A percentile compares a stretch with the other conserved stretches of the same genome.
Conservation (phyloP, 2,888 invertebrate genomes). For the Hoplodrina blanda region DNA sequence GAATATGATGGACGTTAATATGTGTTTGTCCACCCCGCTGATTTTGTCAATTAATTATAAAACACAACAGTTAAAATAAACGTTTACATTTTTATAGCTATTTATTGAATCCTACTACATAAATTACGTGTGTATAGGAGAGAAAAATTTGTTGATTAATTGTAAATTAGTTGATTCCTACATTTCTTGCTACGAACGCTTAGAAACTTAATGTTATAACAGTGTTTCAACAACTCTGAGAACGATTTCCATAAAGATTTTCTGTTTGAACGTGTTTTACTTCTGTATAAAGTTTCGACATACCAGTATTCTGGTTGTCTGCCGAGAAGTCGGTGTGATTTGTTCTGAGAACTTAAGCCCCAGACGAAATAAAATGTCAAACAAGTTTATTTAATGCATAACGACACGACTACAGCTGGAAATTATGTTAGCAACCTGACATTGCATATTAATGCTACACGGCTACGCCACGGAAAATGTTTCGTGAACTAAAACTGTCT, state of each 20-base stretch:
- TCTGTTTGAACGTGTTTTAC: conserved; percentile 12
- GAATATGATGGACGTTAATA: conserved; percentile 61
- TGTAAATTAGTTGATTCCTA: neutral
- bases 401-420: conserved; percentile 42
- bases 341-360: conserved; percentile 62
- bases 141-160: conserved; percentile 10
- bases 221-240: conserved; percentile 5
- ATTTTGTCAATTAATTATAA: conserved; percentile 65
- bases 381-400: conserved; percentile 66
- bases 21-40: conserved; percentile 60
- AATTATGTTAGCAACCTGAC: conserved; percentile 54
- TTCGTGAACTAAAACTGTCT: conserved; percentile 43
- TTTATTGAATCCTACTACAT: conserved; percentile 20
- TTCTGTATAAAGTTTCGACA: conserved; percentile 1
- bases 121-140: conserved; percentile 5
- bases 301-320: conserved; percentile 47
- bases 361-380: conserved; percentile 68
- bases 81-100: conserved; percentile 24
- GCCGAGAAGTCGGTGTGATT: conserved; percentile 59
- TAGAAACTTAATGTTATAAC: neutral
- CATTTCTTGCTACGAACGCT: neutral
- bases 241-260: neutral
- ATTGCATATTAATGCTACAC: conserved; percentile 45
- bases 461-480: conserved; percentile 33
- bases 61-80: conserved; percentile 52